Evolutionary conservation across 2,888 invertebrate species (phyloP), one percentile per base, ranked within the genome.

Genomic region (Pimpla rufipes): DNA sequence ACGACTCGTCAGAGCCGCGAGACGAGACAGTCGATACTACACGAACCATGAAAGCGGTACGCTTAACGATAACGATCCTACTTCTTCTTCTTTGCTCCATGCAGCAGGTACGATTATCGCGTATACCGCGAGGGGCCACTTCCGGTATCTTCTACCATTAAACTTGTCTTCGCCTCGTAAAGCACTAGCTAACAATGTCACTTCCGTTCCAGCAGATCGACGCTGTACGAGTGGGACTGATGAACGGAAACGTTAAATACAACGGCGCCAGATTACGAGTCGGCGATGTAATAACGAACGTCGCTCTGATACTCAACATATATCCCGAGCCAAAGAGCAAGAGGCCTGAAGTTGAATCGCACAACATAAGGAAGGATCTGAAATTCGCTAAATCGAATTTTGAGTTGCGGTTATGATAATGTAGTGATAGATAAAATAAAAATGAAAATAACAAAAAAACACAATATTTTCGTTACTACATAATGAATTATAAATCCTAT

Each of bases 161-260:
- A 45, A 52, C 52, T 18, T 21, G 8, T 16, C 40, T 16, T 11
- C 16, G 47, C 47, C 0, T 16, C 2, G 35, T 47, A 50, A 35
- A 21, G 6, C 2, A 23, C 0, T 16, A 64, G 8, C 23, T 64
- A 10, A 79, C 2, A 6, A 80, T 79, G 21, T 0, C n/a, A 68
- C 42, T 70, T 47, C 35, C 16, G 2, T 70, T 77, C 16, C 59
- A 83, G 83, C 66, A 81, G 18, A 59, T 40, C 23, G 55, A 76
- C 7, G 47, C 57, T 11, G 47, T 81, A 10, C 75, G 82, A 0
- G 11, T 85, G 37, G 83, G 85, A 7, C 50, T 84, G 47, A 84
- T 85, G 83, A 85, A 85, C 47, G 83, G 85, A 70, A 84, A 85
- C 52, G 57, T 85, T 8, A 73, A 66, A 47, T 74, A 50, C 62